These are phyloP conservation scores for Stenoptilia bipunctidactyla DNA, from an alignment of 2,888 invertebrate genomes.

Conservation along the genomic window DNA sequence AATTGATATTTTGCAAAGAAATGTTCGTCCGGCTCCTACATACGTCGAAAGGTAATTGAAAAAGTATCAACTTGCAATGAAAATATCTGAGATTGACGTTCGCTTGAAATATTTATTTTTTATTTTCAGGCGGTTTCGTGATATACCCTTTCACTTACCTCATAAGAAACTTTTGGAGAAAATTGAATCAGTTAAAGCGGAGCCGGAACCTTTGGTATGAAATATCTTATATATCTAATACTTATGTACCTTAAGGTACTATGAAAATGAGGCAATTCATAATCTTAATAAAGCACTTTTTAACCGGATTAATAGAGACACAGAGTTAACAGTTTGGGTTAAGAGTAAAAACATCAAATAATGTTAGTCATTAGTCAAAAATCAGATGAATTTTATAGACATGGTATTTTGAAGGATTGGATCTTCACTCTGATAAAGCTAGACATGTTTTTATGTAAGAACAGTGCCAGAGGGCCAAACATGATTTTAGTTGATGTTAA, in stretches of 20 bases:
- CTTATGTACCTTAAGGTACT: neutral
- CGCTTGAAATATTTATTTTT: slow-evolving; percentile 2
- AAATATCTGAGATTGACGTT: neutral
- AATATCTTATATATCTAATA: slow-evolving; percentile 3
- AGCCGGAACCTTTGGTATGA: slow-evolving; percentile 73
- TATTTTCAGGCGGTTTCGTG: slow-evolving; percentile 37
- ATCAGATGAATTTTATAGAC: no score
- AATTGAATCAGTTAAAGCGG: slow-evolving; percentile 67
- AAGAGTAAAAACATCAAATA: no score
- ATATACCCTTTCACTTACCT: slow-evolving; percentile 72
- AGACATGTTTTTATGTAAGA: no score
- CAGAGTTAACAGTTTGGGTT: no score
- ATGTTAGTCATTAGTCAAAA: no score
- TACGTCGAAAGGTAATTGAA: slow-evolving; percentile 29
- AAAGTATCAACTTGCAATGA: neutral
- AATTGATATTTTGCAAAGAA: slow-evolving; percentile 48
- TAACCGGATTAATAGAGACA: no score
- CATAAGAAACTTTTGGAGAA: slow-evolving; percentile 73
- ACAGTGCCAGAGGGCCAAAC: no score
- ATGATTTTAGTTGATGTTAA: no score
- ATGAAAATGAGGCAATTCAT: no score
- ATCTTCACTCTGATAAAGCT: no score
- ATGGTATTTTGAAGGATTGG: no score
- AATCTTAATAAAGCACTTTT: no score
- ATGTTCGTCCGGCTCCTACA: slow-evolving; percentile 41